Percentiles rank a stretch among this genome's conserved stretches.
Evolutionary conservation across 53 echinoderm and acorn worm genomes (phyloP).

Genomic region (Luidia sarsii): DNA sequence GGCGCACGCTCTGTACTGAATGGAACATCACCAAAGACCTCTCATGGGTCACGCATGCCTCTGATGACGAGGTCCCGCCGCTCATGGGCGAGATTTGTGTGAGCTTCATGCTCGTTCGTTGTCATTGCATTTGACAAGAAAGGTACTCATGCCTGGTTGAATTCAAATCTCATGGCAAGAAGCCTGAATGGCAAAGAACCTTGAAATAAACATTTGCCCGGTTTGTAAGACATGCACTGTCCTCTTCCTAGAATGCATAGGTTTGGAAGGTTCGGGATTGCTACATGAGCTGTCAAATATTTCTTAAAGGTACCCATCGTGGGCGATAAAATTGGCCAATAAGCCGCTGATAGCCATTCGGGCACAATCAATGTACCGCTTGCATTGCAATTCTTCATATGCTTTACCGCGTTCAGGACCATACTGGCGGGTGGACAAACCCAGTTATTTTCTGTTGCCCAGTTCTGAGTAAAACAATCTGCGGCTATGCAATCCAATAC

Average conservation of each 20-base stretch:
- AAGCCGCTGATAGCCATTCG: constrained; percentile 34
- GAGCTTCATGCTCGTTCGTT: neutral
- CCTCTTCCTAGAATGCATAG: constrained; percentile 24
- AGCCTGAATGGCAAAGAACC: constrained; percentile 10
- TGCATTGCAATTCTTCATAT: constrained; percentile 21
- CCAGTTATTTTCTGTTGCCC: constrained; percentile 45
- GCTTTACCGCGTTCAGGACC: constrained; percentile 4
- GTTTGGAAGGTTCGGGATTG: constrained; percentile 13
- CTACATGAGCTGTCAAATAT: neutral
- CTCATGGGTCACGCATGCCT: too few relatives aligned
- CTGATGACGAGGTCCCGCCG: neutral
- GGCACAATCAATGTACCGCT: constrained; percentile 50
- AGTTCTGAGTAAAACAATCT: constrained; percentile 39
- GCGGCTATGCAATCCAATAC: constrained; percentile 39
- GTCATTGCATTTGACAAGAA: neutral
- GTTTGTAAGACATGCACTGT: constrained; percentile 32
- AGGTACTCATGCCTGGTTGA: constrained; percentile 2
- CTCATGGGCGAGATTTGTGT: neutral
- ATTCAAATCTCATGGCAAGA: constrained; percentile 29
- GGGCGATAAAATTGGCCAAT: constrained; percentile 37
- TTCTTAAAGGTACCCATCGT: constrained; percentile 8
- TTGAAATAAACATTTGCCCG: constrained; percentile 40
- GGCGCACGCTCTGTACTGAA: too few relatives aligned
- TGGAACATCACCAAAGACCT: too few relatives aligned
- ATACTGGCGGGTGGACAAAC: constrained; percentile 34